Evolutionary conservation across 2,113 vertebrate genomes (phyloP).

Genomic region (Crotalus helleri): DNA sequence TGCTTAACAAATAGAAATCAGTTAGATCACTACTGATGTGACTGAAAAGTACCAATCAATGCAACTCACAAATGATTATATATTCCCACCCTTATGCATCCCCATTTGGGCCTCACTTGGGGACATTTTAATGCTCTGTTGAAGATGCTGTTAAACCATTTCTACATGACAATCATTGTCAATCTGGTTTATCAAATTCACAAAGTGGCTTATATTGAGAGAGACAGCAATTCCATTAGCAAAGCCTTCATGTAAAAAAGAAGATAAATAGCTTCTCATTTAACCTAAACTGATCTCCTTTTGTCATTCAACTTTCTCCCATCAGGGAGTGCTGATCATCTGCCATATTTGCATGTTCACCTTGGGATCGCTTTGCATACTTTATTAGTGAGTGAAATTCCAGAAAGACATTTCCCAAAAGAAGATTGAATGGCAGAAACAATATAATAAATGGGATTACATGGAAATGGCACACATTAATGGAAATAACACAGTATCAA

Average conservation of each 20-base stretch:
- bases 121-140: not conserved
- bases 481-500: conserved; percentile 16
- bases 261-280: conserved; percentile 17
- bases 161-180: conserved; percentile 24
- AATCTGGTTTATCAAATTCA: conserved; percentile 15
- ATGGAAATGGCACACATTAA: conserved; percentile 26
- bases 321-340: not conserved
- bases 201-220: conserved; percentile 19
- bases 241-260: conserved; percentile 18
- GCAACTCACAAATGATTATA: not conserved
- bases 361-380: conserved; percentile 10
- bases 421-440: not conserved
- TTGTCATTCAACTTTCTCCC: not conserved
- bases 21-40: not conserved
- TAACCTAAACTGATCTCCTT: not conserved
- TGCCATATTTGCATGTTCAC: conserved; percentile 14
- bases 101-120: not conserved
- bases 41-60: not conserved
- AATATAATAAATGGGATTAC: conserved; percentile 16
- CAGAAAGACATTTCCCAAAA: conserved; percentile 29
- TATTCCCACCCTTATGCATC: not conserved
- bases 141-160: not conserved
- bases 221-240: conserved; percentile 21
- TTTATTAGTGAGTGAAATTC: not conserved
- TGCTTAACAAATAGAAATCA: not conserved